Conservation (phyloP, 2,113 vertebrate species). For the Trichomycterus rosablanca region DNA sequence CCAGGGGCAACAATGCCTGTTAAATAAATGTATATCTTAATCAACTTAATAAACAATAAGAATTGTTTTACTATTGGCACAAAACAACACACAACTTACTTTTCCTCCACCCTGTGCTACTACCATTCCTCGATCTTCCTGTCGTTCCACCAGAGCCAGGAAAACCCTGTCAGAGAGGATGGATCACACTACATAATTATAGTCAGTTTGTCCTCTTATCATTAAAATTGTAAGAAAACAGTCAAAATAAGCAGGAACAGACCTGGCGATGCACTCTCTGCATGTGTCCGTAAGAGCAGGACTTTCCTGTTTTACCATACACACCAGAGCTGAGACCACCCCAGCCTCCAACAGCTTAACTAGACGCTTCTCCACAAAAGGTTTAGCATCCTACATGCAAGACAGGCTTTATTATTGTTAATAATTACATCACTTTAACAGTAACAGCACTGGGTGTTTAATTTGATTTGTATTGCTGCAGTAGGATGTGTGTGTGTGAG, state of each 20-base stretch:
- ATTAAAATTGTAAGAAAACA: no score
- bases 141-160: slow-evolving; percentile 85
- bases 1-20: slow-evolving; percentile 86
- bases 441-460: not conserved
- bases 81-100: slow-evolving; percentile 61
- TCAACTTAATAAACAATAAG: slow-evolving; percentile 1
- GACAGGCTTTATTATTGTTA: not conserved
- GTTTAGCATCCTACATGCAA: slow-evolving; percentile 74
- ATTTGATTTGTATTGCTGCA: not conserved
- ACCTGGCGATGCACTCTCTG: slow-evolving; percentile 91
- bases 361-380: slow-evolving; percentile 78
- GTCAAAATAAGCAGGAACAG: not conserved
- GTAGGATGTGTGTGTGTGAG: not conserved
- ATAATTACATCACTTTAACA: not conserved
- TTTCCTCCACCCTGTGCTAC: slow-evolving; percentile 96
- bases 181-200: not conserved
- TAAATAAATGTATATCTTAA: slow-evolving; percentile 1
- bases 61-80: not conserved
- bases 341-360: slow-evolving; percentile 81
- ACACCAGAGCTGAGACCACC: slow-evolving; percentile 85
- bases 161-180: slow-evolving; percentile 74
- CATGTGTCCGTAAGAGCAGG: slow-evolving; percentile 81
- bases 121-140: slow-evolving; percentile 84
- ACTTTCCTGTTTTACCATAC: slow-evolving; percentile 91
- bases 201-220: no score